Conservation (phyloP, 92 coral and sea anemone species). For the Parazoanthus darwini region DNA sequence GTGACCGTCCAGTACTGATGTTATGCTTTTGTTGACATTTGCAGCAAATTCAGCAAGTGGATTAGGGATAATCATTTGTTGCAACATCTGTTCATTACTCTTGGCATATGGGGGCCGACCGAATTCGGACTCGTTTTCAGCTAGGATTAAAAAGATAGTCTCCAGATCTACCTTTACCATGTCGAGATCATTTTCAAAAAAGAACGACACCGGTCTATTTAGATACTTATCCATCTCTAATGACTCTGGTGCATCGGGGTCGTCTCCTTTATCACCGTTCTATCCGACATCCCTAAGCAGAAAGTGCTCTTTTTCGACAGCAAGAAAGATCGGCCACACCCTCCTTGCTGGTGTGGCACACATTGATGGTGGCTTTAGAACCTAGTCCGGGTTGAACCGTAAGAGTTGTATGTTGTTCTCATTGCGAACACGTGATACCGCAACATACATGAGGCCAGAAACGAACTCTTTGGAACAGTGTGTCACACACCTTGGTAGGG, state of each 20-base stretch:
- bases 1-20: neutral
- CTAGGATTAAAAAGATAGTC: conserved; percentile 10
- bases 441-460: conserved; percentile 59
- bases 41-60: conserved; percentile 3
- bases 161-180: conserved; percentile 5
- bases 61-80: neutral
- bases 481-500: conserved; percentile 46
- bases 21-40: neutral
- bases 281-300: too few species aligned
- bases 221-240: conserved; percentile 34
- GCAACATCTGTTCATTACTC: conserved; percentile 5
- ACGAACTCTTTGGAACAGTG: conserved; percentile 62
- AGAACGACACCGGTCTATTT: conserved; percentile 31
- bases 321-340: conserved; percentile 24
- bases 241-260: conserved; percentile 39
- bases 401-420: conserved; percentile 36
- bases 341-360: neutral
- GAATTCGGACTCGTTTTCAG: conserved; percentile 16
- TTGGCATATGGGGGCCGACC: conserved; percentile 2
- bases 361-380: conserved; percentile 17
- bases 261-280: conserved; percentile 11
- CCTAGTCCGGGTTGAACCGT: conserved; percentile 13
- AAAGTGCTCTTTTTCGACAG: conserved; percentile 16
- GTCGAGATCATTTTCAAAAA: conserved; percentile 37
- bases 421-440: conserved; percentile 37